Conservation (phyloP, 2,797 vertebrate genomes). For the Kryptopterus vitreolus region DNA sequence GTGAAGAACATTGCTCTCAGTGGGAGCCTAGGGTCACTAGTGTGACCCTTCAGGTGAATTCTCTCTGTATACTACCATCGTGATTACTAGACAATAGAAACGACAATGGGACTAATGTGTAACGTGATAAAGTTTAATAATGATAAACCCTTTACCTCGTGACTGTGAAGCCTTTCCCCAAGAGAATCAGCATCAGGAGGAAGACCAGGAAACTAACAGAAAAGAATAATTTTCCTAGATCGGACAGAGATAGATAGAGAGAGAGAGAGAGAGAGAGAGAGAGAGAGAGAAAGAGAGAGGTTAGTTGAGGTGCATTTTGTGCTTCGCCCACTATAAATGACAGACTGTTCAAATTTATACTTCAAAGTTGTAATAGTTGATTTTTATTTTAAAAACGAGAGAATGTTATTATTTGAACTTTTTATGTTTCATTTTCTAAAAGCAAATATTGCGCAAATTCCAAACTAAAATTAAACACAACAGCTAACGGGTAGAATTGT, state of each 20-base stretch:
- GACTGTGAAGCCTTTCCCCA: constrained; percentile 93
- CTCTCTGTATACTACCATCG: no score
- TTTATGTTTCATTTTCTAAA: no score
- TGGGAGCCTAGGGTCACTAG: no score
- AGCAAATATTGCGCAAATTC: no score
- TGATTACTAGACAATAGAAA: no score
- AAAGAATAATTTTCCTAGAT: constrained; percentile 91
- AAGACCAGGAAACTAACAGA: constrained; percentile 92
- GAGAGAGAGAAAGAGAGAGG: background rate
- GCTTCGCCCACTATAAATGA: no score
- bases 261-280: constrained; percentile 41
- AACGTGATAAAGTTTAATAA: constrained; percentile 4
- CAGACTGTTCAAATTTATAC: no score
- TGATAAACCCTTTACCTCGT: constrained; percentile 74
- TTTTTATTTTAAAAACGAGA: background rate
- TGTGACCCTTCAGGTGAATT: background rate
- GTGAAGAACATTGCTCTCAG: no score
- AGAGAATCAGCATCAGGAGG: constrained; percentile 87
- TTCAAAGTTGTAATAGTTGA: background rate
- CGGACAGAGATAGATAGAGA: background rate
- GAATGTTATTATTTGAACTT: background rate
- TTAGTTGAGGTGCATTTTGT: background rate
- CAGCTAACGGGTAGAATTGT: no score
- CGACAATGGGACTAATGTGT: background rate
- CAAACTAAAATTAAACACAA: no score